These are phyloP conservation scores for Pararge aegeria DNA, from an alignment of 1,140 invertebrate genomes.

Conservation along the genomic window DNA sequence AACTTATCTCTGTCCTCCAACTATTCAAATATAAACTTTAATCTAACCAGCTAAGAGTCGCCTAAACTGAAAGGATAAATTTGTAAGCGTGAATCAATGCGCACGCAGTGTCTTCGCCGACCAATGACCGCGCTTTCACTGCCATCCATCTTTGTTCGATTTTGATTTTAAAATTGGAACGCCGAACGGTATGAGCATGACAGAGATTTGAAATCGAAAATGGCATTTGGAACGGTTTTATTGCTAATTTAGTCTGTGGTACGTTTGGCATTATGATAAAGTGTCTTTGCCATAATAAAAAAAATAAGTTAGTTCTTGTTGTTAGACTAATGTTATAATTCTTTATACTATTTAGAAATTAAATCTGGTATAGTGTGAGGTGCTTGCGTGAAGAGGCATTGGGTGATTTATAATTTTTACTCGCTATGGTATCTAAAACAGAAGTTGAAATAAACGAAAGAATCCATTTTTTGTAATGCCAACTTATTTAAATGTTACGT, in stretches of 20 bases:
- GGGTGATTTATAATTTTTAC: no score
- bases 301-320: background rate
- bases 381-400: no score
- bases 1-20: slow-evolving; percentile 27
- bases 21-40: slow-evolving; percentile 36
- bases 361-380: no score
- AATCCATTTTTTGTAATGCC: no score
- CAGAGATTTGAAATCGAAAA: slow-evolving; percentile 35
- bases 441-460: no score
- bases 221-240: slow-evolving; percentile 25
- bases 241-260: slow-evolving; percentile 27
- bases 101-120: slow-evolving; percentile 60
- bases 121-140: slow-evolving; percentile 77
- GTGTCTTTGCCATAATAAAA: background rate
- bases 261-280: slow-evolving; percentile 5
- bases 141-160: slow-evolving; percentile 66
- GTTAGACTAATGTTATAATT: no score
- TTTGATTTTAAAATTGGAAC: slow-evolving; percentile 69
- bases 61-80: slow-evolving; percentile 18
- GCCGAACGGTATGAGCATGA: slow-evolving; percentile 34
- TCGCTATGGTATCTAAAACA: no score
- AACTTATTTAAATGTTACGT: no score
- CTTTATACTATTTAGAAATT: no score
- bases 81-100: slow-evolving; percentile 52
- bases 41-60: slow-evolving; percentile 2